Percentiles rank a stretch among this genome's conserved stretches.
phyloP scores from a whole-genome alignment of 2,888 invertebrate genomes.

The Neocrepidodera transversa region DNA sequence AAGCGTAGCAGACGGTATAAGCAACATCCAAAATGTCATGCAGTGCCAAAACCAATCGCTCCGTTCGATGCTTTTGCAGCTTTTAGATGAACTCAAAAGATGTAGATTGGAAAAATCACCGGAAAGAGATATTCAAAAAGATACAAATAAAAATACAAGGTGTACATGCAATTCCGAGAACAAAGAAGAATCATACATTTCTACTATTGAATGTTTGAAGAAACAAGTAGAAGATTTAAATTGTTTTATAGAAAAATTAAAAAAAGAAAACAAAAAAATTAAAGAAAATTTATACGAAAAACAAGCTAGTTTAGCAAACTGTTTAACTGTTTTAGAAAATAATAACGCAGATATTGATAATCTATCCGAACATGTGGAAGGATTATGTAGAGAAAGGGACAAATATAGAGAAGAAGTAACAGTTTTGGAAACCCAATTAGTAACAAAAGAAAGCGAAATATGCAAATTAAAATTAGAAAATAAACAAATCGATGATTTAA shows the following conservation, averaged over 20 bases:
- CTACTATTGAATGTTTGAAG: neutral
- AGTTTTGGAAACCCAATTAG: neutral
- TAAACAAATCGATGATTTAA: slow-evolving; percentile 9
- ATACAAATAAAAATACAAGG: neutral
- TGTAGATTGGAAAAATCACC: slow-evolving; percentile 7
- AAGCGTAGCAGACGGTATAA: slow-evolving; percentile 16
- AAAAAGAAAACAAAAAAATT: slow-evolving; percentile 29
- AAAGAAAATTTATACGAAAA: slow-evolving; percentile 31
- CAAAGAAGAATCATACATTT: neutral
- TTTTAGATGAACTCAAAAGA: slow-evolving; percentile 31
- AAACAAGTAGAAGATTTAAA: neutral
- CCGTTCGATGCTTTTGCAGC: slow-evolving; percentile 27
- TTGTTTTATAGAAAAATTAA: slow-evolving; percentile 17
- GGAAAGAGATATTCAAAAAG: neutral
- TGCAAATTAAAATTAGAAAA: slow-evolving; percentile 11
- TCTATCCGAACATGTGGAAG: slow-evolving; percentile 33
- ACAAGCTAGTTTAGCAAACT: slow-evolving; percentile 27
- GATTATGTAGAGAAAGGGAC: slow-evolving; percentile 32
- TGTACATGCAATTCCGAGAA: neutral
- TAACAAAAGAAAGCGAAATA: neutral
- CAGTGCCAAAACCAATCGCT: slow-evolving; percentile 32
- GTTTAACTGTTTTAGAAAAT: slow-evolving; percentile 31
- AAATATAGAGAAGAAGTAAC: slow-evolving; percentile 18
- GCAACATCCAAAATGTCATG: slow-evolving; percentile 28
- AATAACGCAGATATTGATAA: slow-evolving; percentile 34